A percentile compares a stretch with the other conserved stretches of the same genome.
These are phyloP conservation scores for Atherinosoma microstoma DNA, from an alignment of 2,797 vertebrate genomes.

Conservation along the genomic window DNA sequence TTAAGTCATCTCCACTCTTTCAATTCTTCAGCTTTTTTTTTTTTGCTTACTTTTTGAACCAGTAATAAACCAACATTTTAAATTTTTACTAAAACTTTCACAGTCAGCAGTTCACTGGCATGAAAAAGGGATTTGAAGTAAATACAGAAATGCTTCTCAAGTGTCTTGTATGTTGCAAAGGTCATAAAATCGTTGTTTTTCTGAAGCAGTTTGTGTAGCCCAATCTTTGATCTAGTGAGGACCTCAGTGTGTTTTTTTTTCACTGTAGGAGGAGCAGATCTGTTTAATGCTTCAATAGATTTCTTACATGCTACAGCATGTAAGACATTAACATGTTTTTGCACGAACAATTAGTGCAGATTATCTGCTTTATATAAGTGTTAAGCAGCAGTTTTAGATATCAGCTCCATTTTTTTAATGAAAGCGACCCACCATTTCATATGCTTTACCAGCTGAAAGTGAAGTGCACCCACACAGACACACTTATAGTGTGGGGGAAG, in stretches of 20 bases:
- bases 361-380: not conserved
- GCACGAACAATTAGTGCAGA: not conserved
- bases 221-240: not conserved
- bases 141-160: slow-evolving; percentile 23
- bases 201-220: not conserved
- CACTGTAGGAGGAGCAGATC: slow-evolving; percentile 20
- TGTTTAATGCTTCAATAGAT: slow-evolving; percentile 1
- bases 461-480: not conserved
- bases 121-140: not conserved
- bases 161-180: not conserved
- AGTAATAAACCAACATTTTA: not conserved
- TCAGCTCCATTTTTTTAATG: not conserved
- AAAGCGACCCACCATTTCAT: slow-evolving; percentile 19
- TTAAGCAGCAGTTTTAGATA: not conserved
- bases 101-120: not conserved
- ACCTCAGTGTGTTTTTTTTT: slow-evolving; percentile 15
- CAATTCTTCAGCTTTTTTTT: not conserved
- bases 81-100: not conserved
- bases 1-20: not conserved
- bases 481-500: slow-evolving; percentile 33
- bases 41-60: not conserved
- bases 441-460: slow-evolving; percentile 31
- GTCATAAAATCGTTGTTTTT: not conserved
- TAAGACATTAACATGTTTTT: not conserved
- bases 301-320: not conserved